Evolutionary conservation across 2,888 invertebrate genomes (phyloP), one percentile per base, ranked within the genome.

Genomic region (Biston betularia): DNA sequence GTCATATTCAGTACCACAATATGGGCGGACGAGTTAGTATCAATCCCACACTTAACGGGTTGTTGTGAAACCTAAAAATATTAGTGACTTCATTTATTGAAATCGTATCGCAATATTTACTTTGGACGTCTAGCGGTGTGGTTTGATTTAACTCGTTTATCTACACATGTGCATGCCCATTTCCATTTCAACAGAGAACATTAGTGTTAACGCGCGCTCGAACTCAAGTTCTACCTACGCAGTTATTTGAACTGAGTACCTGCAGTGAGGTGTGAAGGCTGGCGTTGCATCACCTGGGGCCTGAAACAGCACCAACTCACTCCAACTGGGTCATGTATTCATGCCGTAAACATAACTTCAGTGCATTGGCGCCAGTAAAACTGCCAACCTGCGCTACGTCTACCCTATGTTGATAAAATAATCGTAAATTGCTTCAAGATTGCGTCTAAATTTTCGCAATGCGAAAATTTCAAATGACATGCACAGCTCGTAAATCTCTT

Each of bases 251-350:
- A 78, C 73, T 80, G 77, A 79, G 75, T 79, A 74, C 72, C 75
- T 79, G 73, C 71, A 65, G 68, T 71, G 69, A 60, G 62, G 63
- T 76, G 78, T 80, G 81, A 83, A 82, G 83, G 79, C 76, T 79
- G 71, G 68, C 63, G 79, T 90, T 89, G 80, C 91, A 88, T 89
- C 90, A 91, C 78, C 75, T 76, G 49, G 63, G 76, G 75, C 75
- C 86, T 88, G 87, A 86, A 90, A 87, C 83, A 79, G 73, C 78
- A 83, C 79, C 80, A 79, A 81, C 84, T 79, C 79, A 84, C 80
- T 88, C 85, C 87, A 93, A 91, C 79, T 92, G 79, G 92, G 92
- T 91, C 92, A 90, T 87, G 86, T 84, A 85, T 85, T 85, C 81
- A 80, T 81, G 80, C 81, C 79, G 80, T 86, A 83, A 87, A 86